These are phyloP conservation scores for Diplosoma virens DNA, from an alignment of 23 tunicate genomes.

Conservation along the genomic window DNA sequence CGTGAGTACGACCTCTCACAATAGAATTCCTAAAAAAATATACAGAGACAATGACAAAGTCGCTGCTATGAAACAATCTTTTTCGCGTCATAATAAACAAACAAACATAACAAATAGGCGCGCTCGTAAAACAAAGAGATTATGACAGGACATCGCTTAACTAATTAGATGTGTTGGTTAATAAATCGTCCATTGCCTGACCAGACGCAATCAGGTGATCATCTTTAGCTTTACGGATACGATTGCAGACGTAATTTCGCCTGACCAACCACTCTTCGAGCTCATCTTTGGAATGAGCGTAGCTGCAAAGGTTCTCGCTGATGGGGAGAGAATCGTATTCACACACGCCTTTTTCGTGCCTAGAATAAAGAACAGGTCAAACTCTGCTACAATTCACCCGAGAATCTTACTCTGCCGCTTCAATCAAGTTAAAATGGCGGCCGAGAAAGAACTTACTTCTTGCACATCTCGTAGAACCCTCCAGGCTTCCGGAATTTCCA, in stretches of 20 bases:
- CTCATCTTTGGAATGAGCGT: slow-evolving; percentile 73
- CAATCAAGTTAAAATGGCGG: no score
- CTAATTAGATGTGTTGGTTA: slow-evolving; percentile 48
- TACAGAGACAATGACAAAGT: not conserved
- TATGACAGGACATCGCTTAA: no score
- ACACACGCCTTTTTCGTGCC: slow-evolving; percentile 71
- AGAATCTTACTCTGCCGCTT: no score
- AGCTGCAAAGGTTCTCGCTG: slow-evolving; percentile 66
- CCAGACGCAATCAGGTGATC: slow-evolving; percentile 58
- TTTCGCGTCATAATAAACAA: not conserved
- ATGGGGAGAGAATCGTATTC: slow-evolving; percentile 64
- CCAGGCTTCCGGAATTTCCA: slow-evolving; percentile 88
- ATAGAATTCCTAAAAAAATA: slow-evolving; percentile 21
- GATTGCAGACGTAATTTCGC: slow-evolving; percentile 70
- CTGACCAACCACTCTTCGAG: slow-evolving; percentile 78
- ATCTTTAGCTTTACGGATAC: slow-evolving; percentile 75
- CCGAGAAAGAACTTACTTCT: slow-evolving; percentile 56
- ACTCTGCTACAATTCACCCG: no score
- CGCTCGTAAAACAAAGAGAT: not conserved
- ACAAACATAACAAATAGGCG: not conserved
- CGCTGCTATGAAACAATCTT: not conserved
- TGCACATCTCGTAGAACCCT: slow-evolving; percentile 71
- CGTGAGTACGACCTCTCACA: no score
- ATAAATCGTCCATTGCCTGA: slow-evolving; percentile 73
- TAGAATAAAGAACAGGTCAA: no score